Evolutionary conservation across 2,113 vertebrate species (phyloP), one percentile per base, ranked within the genome.

Genomic region (Ammodytes marinus): DNA sequence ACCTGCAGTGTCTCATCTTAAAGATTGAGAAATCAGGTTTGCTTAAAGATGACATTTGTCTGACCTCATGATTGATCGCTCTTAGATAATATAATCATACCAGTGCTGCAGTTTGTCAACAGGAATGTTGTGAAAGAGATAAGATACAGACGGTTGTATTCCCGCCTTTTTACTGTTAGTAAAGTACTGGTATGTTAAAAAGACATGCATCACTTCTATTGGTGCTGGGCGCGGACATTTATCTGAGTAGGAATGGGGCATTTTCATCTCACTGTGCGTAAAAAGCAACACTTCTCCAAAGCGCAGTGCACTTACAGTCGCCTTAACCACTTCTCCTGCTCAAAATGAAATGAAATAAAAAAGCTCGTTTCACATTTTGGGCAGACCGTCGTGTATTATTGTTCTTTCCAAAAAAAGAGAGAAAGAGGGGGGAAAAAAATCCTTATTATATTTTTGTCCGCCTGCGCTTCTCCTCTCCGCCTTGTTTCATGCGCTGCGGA

Each of bases 391-490:
- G 13, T 49, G 39, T 64, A 71, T 76, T 63, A 58, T 42, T 35
- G 4, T 82, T 73, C 52, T 78, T 80, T 60, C 65, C 55, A 45
- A 43, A 19, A 75, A 40, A 14, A 64, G 53, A 27, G 0, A 8
- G 1, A 50, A 27, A 54, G 17, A 15, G 2, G 57, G 35, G 49
- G 35, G 35, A 54, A 55, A 15, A 46, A 64, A 8, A 64, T 61
- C 8, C 79, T 27, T 42, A 17, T 81, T 27, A 8, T 27, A 27
- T 27, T 27, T 73, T 35, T 49, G 19, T 52, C 68, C 73, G 60
- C 65, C 73, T 85, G 75, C 83, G 83, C 27, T 86, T 86, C 89
- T 87, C 14, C 80, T 27, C 83, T 82, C 73, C 82, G 84, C 89
- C 86, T 85, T 11, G 71, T 66, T 79, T 74, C 82, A 27, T 27